Evolutionary conservation across 2,113 vertebrate species (phyloP).

Genomic region (Engraulis encrasicolus): DNA sequence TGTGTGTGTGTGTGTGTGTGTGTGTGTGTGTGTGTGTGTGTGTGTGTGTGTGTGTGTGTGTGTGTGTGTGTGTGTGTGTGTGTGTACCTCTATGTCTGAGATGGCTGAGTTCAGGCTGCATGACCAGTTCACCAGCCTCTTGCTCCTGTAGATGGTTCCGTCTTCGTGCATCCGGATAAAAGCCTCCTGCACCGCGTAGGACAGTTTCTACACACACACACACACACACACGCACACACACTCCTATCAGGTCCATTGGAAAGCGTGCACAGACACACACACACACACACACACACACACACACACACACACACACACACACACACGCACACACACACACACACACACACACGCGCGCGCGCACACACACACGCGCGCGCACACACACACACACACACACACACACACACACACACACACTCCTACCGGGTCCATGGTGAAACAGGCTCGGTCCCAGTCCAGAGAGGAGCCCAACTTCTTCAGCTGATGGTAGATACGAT

Average conservation of each 20-base stretch:
- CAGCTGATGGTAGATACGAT: conserved; percentile 92
- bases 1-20: no score
- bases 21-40: conserved; percentile 8
- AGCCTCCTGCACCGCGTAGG: conserved; percentile 84
- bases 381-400: no score
- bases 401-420: no score
- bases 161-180: conserved; percentile 88
- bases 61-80: conserved; percentile 84
- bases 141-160: conserved; percentile 89
- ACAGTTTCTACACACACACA: conserved; percentile 80
- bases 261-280: no score
- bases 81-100: no score
- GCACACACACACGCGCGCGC: no score
- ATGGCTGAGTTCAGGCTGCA: conserved; percentile 92
- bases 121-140: conserved; percentile 93
- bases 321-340: no score
- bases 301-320: no score
- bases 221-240: no score
- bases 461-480: conserved; percentile 87
- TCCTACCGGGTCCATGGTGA: conserved; percentile 91
- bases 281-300: no score
- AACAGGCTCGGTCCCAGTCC: conserved; percentile 92
- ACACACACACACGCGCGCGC: conserved; percentile 2
- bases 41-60: background rate
- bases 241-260: no score